phyloP scores from a whole-genome alignment of 2,888 invertebrate species.

The Drosophila lutescens region DNA sequence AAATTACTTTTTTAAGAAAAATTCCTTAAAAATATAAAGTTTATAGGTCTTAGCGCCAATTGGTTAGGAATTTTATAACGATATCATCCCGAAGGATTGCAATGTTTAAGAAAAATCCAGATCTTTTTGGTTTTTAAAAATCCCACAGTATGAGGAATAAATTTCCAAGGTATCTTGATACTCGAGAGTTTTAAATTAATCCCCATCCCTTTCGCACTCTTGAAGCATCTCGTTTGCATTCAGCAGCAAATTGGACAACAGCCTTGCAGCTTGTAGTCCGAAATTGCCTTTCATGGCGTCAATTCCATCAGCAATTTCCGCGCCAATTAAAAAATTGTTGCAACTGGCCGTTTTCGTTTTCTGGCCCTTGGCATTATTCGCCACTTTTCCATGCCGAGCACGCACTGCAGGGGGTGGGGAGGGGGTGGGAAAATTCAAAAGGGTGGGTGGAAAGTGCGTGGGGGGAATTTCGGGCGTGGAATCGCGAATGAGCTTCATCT shows the following conservation, averaged over 20 bases:
- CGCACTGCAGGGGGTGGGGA: conserved; percentile 34
- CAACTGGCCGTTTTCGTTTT: conserved; percentile 42
- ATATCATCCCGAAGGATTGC: too few species aligned
- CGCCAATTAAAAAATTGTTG: conserved; percentile 70
- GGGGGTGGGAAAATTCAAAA: background rate
- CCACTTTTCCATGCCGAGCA: conserved; percentile 63
- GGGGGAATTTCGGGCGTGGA: conserved; percentile 5
- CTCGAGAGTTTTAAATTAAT: background rate
- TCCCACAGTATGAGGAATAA: too few species aligned
- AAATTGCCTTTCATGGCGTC: conserved; percentile 65
- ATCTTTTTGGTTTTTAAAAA: too few species aligned
- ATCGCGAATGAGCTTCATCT: conserved; percentile 18
- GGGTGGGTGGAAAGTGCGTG: conserved; percentile 10
- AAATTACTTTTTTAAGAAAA: too few species aligned
- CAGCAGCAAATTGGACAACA: conserved; percentile 38
- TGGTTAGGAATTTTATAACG: too few species aligned
- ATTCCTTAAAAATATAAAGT: too few species aligned
- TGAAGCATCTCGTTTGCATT: conserved; percentile 20
- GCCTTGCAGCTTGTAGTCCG: conserved; percentile 35
- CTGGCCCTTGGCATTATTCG: conserved; percentile 43
- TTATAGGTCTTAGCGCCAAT: too few species aligned
- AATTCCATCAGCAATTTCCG: conserved; percentile 72
- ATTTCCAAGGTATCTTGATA: background rate
- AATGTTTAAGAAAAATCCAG: too few species aligned
- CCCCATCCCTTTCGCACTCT: background rate